Evolutionary conservation across 1,140 invertebrate genomes (phyloP), one percentile per base, ranked within the genome.

Genomic region (Rhynchophorus ferrugineus): DNA sequence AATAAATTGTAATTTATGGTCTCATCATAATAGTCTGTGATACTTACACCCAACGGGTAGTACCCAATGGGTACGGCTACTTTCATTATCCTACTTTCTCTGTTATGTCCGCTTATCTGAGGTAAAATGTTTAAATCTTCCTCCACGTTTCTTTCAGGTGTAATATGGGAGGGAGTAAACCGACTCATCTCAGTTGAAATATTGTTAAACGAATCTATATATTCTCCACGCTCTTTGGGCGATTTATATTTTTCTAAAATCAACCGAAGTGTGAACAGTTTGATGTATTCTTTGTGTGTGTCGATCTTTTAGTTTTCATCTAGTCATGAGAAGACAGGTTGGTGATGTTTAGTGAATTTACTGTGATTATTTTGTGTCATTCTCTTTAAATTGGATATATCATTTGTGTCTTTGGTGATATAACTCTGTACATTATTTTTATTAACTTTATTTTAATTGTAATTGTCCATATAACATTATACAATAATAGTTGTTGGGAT

Each of bases 51-150:
- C 44, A 60, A 33, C 41, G 17, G 35, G 49, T 34, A 38, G 45
- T 39, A 44, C 49, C 49, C 38, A 50, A 38, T 59, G 53, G 53
- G 57, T 49, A 59, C 57, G 56, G 58, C 60, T 61, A 65, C 63
- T 65, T 65, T 65, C 63, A 60, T 63, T 59, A 65, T 62, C 63
- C 63, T 65, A 65, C 63, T 65, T 65, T 65, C 63, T 65, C 63
- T 56, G 44, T 51, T 57, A 60, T 54, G 57, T 63, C 58, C 56
- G 60, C 56, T 57, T 59, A 56, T 61, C 53, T 52, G 54, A 48
- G 44, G 42, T 20, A 42, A 47, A 53, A 48, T 54, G 35, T 38
- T 60, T 60, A 41, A 60, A 54, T 49, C 54, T 63, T 60, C 61
- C 60, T 61, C 57, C 57, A 58, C 58, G 56, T 50, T 22, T 45